A percentile compares a stretch with the other conserved stretches of the same genome.
These are phyloP conservation scores for Axis porcinus DNA, from an alignment of 2,113 vertebrate genomes.

Conservation along the genomic window DNA sequence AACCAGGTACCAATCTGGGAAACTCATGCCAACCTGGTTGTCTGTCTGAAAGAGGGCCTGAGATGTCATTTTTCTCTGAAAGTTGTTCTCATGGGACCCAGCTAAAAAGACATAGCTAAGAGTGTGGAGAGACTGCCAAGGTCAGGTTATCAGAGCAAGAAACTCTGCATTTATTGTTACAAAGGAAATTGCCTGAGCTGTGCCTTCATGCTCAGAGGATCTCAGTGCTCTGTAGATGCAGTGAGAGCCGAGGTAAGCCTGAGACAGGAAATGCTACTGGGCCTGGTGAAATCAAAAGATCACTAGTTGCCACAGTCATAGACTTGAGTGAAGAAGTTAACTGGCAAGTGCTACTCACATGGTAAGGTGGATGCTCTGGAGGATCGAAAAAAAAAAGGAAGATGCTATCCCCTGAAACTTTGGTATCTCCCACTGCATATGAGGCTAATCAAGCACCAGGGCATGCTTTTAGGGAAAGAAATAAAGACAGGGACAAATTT, in stretches of 20 bases:
- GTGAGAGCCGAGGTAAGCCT: neutral
- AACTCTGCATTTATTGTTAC: neutral
- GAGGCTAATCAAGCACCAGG: neutral
- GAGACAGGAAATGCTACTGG: neutral
- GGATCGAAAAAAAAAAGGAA: neutral
- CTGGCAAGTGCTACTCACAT: neutral
- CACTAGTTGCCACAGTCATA: neutral
- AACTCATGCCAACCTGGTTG: neutral
- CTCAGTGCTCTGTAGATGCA: neutral
- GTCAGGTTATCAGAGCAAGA: neutral
- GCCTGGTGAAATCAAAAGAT: neutral
- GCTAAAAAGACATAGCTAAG: neutral
- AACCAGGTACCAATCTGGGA: neutral
- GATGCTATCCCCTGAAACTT: rapidly evolving
- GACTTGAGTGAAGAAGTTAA: neutral
- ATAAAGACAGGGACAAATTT: neutral
- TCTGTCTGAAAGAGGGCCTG: neutral
- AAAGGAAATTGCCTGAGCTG: neutral
- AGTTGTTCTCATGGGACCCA: neutral
- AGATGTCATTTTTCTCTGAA: neutral
- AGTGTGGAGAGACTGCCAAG: neutral
- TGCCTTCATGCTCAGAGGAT: neutral
- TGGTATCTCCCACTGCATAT: neutral
- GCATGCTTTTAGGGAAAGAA: neutral
- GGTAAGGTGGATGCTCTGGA: neutral